Base-by-base conservation (phyloP, 2,113 vertebrate species). In the Malurus alboscapulatus region DNA sequence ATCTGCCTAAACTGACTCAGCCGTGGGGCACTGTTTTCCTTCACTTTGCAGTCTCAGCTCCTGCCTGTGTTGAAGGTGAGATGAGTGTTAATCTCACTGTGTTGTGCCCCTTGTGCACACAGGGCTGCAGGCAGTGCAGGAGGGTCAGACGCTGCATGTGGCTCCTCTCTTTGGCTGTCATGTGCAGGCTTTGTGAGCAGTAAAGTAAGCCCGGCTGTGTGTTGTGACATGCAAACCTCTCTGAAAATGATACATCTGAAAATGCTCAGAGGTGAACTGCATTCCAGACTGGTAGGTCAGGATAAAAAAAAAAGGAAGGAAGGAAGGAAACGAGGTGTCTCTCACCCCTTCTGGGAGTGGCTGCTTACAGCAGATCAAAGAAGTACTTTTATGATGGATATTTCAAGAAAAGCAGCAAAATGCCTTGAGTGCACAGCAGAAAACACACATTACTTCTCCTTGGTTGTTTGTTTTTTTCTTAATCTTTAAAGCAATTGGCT, bases 311-410 rank as follows among this genome's bases (percentile, higher is more conserved):
- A 90, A 88, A 91, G 91, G 84, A 94, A 95, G 96, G 73, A 88
- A 97, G 96, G 81, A 92, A 97, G 97, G 95, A 97, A 97, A 80
- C n/a, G 6, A 92, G 77, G 42, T 95, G 88, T 95, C 87, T 96
- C 44, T 94, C 91, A 93, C 75, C n/a, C 45, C 75, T 94, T 96
- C 80, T 94, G 68, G 92, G 91, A 94, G 92, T 90, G 93, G 73
- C 92, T 90, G 58, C 89, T 87, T 92, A 59, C 71, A 87, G 61
- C 80, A 40, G 36, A 84, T 97, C 89, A 86, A 91, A 90, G 69
- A 26, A 87, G 29, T 44, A 29, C 34, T 89, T 54, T 68, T 53
- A 54, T 53, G 68, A 87, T 76, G 65, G 66, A 55, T 86, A 76
- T 89, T 84, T 83, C 61, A 89, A 90, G 93, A 95, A 91, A 92